Evolutionary conservation across 2,797 vertebrate genomes (phyloP).

Genomic region (Hylomyscus alleni): DNA sequence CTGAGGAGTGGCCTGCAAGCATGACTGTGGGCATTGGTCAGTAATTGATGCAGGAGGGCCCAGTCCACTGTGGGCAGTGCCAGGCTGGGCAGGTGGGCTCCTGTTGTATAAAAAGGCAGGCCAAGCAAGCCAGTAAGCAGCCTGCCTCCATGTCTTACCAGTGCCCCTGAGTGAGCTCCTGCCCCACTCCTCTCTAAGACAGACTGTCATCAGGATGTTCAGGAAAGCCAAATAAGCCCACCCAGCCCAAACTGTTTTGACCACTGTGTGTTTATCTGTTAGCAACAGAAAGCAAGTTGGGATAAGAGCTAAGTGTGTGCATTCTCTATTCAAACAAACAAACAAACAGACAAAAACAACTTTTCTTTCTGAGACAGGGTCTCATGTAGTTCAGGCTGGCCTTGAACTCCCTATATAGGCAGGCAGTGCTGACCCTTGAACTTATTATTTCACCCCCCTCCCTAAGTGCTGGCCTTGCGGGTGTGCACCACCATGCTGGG

Average conservation of each 20-base stretch:
- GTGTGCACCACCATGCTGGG: background rate
- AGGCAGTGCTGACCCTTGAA: background rate
- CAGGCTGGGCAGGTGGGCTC: background rate
- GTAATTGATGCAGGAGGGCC: too few relatives aligned
- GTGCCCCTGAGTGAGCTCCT: background rate
- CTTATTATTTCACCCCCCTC: rapidly evolving
- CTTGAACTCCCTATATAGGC: background rate
- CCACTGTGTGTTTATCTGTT: background rate
- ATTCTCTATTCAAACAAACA: background rate
- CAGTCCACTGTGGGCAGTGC: too few relatives aligned
- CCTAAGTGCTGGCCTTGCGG: background rate
- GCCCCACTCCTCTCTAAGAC: background rate
- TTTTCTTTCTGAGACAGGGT: background rate
- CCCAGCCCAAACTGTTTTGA: background rate
- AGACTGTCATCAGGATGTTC: background rate
- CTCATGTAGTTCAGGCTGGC: background rate
- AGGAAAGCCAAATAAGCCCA: background rate
- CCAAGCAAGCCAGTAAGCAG: background rate
- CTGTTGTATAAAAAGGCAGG: background rate
- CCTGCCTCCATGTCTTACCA: background rate
- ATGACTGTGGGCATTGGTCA: background rate
- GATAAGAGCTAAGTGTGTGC: background rate
- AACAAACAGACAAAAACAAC: background rate
- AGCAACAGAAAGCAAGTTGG: background rate
- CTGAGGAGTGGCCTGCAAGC: background rate